phyloP scores from a whole-genome alignment of 2,888 invertebrate species.

The Torymus auratus region DNA sequence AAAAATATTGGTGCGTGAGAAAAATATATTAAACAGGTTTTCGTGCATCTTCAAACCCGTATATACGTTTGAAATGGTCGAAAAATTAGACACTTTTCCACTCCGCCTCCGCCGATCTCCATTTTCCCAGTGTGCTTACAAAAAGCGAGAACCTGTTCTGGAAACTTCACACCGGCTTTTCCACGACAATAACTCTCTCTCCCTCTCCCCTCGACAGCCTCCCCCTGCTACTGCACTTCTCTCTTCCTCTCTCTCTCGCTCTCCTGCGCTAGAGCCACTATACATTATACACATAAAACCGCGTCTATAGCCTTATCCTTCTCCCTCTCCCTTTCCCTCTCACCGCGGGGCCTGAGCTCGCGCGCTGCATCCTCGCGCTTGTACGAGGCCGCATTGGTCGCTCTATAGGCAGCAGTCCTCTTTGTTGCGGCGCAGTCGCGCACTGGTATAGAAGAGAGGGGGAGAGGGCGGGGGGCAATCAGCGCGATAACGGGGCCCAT shows the following conservation, averaged over 20 bases:
- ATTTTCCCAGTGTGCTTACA: too few species aligned
- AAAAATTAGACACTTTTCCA: too few species aligned
- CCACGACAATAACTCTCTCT: neutral
- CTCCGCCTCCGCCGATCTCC: too few species aligned
- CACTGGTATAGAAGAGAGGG: neutral
- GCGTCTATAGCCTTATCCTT: constrained; percentile 2
- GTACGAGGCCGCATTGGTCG: neutral
- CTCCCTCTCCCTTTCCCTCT: constrained; percentile 26
- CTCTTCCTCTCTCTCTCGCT: neutral
- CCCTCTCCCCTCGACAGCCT: neutral
- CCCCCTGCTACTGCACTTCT: neutral
- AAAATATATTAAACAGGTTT: too few species aligned
- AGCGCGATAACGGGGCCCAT: constrained; percentile 75
- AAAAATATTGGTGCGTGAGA: too few species aligned
- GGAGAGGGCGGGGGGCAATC: constrained; percentile 66
- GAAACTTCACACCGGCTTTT: neutral
- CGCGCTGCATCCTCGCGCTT: constrained; percentile 31
- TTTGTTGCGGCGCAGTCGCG: constrained; percentile 29
- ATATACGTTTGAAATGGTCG: too few species aligned
- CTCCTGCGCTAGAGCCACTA: too few species aligned
- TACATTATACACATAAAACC: neutral
- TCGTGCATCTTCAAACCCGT: too few species aligned
- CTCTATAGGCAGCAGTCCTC: constrained; percentile 19
- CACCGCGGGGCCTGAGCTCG: constrained; percentile 8
- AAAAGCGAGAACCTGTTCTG: neutral